Evolutionary conservation across 2,888 invertebrate species (phyloP), one percentile per base, ranked within the genome.

Genomic region (Heteromurus nitidus): DNA sequence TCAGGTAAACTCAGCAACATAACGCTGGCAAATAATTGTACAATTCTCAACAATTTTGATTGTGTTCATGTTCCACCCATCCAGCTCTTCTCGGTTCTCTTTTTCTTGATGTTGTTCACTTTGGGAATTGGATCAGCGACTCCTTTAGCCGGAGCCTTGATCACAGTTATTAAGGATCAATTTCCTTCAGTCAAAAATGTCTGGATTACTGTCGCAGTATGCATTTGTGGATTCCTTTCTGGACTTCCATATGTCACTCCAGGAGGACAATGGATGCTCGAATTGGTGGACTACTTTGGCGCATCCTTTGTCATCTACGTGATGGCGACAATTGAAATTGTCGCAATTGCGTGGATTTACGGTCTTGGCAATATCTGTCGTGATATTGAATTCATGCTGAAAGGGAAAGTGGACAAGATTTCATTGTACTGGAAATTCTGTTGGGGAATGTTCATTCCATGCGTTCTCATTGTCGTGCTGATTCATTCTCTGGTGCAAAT

Each of bases 341-440:
- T 90, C 3, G 91, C 90, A 26, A 89, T 93, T 13, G 89, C 90
- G 31, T 93, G 92, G 91, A 89, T 92, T 72, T 93, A 93, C 87
- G 92, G 93, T 28, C 89, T 93, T 28, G 91, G 92, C 85, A 92
- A 93, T 77, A 90, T 94, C 80, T 92, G 93, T 86, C 90, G 91
- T 67, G 96, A 96, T 88, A 90, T 95, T 31, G 94, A 95, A 88
- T 96, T 93, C 88, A 96, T 96, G 96, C 89, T 94, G 86, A 92
- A 93, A 20, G 91, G 91, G 44, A 92, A 92, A 88, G 91, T 93
- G 0, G 31, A 50, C 3, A 75, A 75, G 55, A 42, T 75, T 13
- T 91, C 93, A 89, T 87, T 92, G 44, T 96, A 95, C 88, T 96
- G 95, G 95, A 91, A 95, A 81, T 86, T 94, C 44, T 95, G 95